Base-by-base conservation (phyloP, 1,140 invertebrate genomes). In the Lordiphosa collinella region DNA sequence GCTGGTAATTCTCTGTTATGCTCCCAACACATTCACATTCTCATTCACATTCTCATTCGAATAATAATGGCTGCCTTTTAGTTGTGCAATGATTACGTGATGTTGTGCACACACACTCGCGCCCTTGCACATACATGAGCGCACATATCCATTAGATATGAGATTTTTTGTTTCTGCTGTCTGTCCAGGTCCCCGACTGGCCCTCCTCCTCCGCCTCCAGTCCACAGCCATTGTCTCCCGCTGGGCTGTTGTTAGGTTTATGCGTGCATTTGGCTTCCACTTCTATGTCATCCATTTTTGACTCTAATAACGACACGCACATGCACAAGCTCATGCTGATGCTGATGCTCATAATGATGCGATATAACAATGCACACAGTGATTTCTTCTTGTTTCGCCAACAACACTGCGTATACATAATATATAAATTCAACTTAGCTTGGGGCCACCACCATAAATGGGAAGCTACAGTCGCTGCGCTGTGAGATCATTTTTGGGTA, bases 11-110 rank as follows among this genome's bases (percentile, higher is more conserved):
- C 84, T 80, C 76, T 80, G 78, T 80, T 82, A 63, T 72, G 62
- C 44, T 80, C 57, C 50, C 70, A 74, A 79, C 75, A 69, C 76
- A 66, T 63, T 62, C 66, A 41, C 73, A 78, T 79, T 80, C 75
- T 57, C 76, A 66, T 63, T 62, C 66, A 41, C 73, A 78, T 79
- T 80, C 75, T 57, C 75, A 80, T 80, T 80, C 76, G 82, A 80
- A 80, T 80, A 80, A 80, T 80, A 80, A 80, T 80, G 76, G 78
- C 67, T 84, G 76, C 72, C 71, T 80, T 80, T 80, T 80, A 80
- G 76, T 80, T 80, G 76, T 80, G 76, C 76, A 80, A 80, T 80
- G 76, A 80, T 80, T 80, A 80, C 76, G 76, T 80, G 76, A 82
- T 80, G 75, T 71, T 76, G 78, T 67, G 55, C 54, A 76, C 59